Evolutionary conservation across 1,140 invertebrate genomes (phyloP), one percentile per base, ranked within the genome.

Genomic region (Hypsibius dujardini): DNA sequence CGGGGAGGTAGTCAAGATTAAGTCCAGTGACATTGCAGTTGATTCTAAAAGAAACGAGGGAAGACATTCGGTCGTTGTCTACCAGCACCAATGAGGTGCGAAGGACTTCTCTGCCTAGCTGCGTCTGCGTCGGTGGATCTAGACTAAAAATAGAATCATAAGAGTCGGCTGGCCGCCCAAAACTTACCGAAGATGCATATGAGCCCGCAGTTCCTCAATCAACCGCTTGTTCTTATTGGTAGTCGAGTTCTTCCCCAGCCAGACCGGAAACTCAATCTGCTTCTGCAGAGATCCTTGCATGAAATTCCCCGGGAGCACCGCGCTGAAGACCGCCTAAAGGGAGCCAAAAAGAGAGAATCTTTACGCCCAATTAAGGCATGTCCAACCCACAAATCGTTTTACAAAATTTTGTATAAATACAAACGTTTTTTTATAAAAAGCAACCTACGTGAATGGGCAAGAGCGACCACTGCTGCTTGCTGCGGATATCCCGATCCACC

Each of bases 201-300:
- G 92, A 50, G 84, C 82, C 73, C n/a, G n/a, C n/a, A 87, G 95
- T 80, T 78, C 89, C 77, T 89, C 86, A 15, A 87, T 79, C n/a
- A 95, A 80, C 46, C 93, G 81, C 81, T 95, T 95, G 74, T 81
- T 86, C 70, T 84, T 83, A 70, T 84, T 76, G 14, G 75, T 77
- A 50, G 78, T 86, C 0, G 94, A 97, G 82, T 95, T 92, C 79
- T 93, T 92, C 0, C 95, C 95, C 47, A 99, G 84, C 93, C 94
- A 98, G 40, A 83, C 79, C 1, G 95, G 95, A 80, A 98, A 98
- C 75, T 88, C 85, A 7, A 95, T 88, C 81, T 88, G 87, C 0
- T 84, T 83, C 1, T 80, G 80, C 40, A 93, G 79, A 76, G 86
- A 82, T 1, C 95, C 93, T 28, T 86, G 83, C 84, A 98, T 85